phyloP scores from a whole-genome alignment of 2,113 vertebrate species.

The Megaceryle torquata region DNA sequence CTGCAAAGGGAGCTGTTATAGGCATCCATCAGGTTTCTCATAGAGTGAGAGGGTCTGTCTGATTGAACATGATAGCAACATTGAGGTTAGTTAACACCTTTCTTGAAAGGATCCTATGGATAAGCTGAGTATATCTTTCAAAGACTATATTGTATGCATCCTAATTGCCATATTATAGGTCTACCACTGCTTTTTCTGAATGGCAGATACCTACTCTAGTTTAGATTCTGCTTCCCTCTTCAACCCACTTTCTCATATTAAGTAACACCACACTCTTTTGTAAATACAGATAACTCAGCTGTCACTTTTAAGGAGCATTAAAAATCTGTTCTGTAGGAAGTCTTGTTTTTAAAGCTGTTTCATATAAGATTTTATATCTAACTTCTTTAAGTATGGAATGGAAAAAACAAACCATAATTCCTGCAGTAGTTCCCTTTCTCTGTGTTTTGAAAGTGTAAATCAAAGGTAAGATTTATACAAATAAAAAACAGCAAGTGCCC shows the following conservation, averaged over 20 bases:
- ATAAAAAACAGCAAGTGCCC: constrained; percentile 31
- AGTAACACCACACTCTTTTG: not conserved
- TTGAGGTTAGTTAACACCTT: not conserved
- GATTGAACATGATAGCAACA: not conserved
- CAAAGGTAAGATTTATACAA: constrained; percentile 30
- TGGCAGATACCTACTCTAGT: not conserved
- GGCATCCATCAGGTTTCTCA: not conserved
- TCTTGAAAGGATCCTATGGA: not conserved
- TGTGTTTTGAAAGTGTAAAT: constrained; percentile 59
- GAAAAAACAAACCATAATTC: constrained; percentile 44
- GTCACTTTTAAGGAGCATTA: not conserved
- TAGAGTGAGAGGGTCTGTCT: not conserved
- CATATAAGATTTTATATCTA: constrained; percentile 32
- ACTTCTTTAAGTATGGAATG: not conserved
- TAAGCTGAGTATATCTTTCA: not conserved
- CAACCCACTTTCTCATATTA: not conserved
- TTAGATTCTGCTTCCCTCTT: not conserved
- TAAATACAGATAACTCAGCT: not conserved
- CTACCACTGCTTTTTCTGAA: not conserved
- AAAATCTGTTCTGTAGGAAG: constrained; percentile 3
- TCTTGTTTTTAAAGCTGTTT: constrained; percentile 54
- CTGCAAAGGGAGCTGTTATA: not conserved
- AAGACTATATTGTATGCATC: not conserved
- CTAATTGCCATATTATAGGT: not conserved
- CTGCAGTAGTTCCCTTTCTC: not conserved